Evolutionary conservation across 2,888 invertebrate species (phyloP), one percentile per base, ranked within the genome.

Genomic region (Ennomos quercinarius): DNA sequence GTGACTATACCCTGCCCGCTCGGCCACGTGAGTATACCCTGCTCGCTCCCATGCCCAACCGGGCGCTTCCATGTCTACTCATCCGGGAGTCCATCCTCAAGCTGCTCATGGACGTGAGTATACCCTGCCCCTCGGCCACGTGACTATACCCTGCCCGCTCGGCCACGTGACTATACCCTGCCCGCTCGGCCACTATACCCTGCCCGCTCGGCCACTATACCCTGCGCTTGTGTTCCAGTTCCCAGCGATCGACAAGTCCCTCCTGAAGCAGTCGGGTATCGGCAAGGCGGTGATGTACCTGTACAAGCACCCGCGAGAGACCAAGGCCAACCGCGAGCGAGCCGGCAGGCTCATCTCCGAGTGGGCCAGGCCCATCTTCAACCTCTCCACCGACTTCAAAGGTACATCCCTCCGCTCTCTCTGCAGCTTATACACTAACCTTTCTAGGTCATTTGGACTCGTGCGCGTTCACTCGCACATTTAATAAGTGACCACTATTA

Each of bases 281-380:
- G 99, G 99, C 56, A 99, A 99, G 91, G 99, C 99, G 42, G 98
- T 99, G 1, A 99, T 99, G 99, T 99, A 99, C 91, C 94, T 99
- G 51, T 99, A 98, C 90, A 99, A 99, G 86, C 99, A 99, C 87
- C 99, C 99, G 0, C 97, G 96, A 85, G 99, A 99, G 93, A 97
- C 97, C 0, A 98, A 98, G 86, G 94, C 95, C 59, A 99, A 99
- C 89, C 96, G 96, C 78, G 97, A 97, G 80, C 94, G 96, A 53
- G 98, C 99, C 62, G 98, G 98, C 1, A 95, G 97, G 68, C 94
- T 99, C 66, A 99, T 99, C 70, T 98, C 97, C 65, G 98, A 99
- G 89, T 99, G 99, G 99, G 98, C 99, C 0, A 91, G 99, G 10
- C 99, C 99, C 1, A 99, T 99, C 70, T 99, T 99, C 89, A 99